Base-by-base conservation (phyloP, 2,797 vertebrate species). In the Austrolebias charrua region DNA sequence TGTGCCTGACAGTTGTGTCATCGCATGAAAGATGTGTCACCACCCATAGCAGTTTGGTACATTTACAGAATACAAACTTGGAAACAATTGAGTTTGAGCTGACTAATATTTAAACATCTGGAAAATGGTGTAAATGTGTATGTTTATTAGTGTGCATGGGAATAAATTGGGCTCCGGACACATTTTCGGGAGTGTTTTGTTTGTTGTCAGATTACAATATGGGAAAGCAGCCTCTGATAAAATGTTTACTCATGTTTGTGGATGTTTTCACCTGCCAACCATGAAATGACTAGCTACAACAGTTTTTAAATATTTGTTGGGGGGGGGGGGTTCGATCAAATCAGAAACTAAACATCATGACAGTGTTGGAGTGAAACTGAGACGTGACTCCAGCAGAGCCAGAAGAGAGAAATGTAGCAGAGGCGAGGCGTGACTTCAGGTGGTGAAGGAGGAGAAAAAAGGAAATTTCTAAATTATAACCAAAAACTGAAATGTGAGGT, bases 231-330 rank as follows among this genome's bases (percentile, higher is more conserved):
- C 49, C 57, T 69, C 76, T 65, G 38, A 69, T 65, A 47, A 77
- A 55, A 58, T 76, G 31, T 79, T 78, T 80, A 72, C 60, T 58
- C 65, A 77, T 76, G 5, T 7, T 82, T 83, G 70, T 35, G 61
- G 50, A 81, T 76, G 66, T 72, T 67, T 24, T 66, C 60, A 85
- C 67, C 81, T 80, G 80, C 79, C 81, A 82, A 76, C 71, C 42
- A 40, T 63, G 62, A 74, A 63, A 57, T 63, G 55, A 74, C 71
- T 71, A 71, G 55, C 53, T 48, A 64, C 56, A 60, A 44, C 52
- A 60, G 31, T 76, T 75, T 49, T 81, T 75, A 76, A 65, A 76
- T 66, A 71, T 60, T 73, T 57, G 62, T 69, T 63, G 46, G 68
- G 54, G 76, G 70, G 31, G 76, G 70, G 31, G 14, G 5, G 35